These are phyloP conservation scores for Tenebrio molitor DNA, from an alignment of 1,140 invertebrate genomes.

Conservation along the genomic window DNA sequence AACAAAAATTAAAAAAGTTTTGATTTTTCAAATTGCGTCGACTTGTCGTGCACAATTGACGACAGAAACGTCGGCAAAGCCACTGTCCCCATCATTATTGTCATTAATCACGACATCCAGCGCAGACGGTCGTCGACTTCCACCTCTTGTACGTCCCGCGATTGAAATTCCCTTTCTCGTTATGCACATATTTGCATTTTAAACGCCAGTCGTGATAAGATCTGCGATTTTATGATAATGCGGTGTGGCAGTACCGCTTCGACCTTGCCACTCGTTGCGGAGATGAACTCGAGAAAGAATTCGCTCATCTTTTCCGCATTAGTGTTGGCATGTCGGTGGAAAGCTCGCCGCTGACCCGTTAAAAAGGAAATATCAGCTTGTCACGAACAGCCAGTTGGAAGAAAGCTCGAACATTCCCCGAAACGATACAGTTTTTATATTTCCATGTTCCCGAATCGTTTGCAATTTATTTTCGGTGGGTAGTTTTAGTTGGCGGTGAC, in stretches of 20 bases:
- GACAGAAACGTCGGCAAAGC: no score
- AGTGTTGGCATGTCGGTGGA: constrained; percentile 6
- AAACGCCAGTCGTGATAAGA: background rate
- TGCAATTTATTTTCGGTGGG: constrained; percentile 25
- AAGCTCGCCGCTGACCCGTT: constrained; percentile 16
- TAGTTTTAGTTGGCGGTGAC: constrained; percentile 25
- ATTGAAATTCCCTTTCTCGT: background rate
- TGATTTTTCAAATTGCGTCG: no score
- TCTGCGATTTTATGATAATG: no score
- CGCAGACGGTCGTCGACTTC: constrained; percentile 9
- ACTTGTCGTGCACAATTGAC: no score
- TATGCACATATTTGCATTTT: constrained; percentile 9
- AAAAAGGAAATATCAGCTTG: constrained; percentile 34
- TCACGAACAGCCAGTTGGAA: constrained; percentile 31
- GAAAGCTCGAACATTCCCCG: background rate
- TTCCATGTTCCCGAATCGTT: constrained; percentile 26
- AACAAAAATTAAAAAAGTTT: no score
- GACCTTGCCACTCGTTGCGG: no score
- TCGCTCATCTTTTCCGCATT: constrained; percentile 1
- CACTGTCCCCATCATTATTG: background rate
- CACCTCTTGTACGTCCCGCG: background rate
- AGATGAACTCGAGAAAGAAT: background rate
- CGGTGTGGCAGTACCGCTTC: no score
- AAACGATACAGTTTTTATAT: constrained; percentile 30
- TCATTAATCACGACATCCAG: constrained; percentile 29